Base-by-base conservation (phyloP, 2,888 invertebrate genomes). In the Caenorhabditis sp. region DNA sequence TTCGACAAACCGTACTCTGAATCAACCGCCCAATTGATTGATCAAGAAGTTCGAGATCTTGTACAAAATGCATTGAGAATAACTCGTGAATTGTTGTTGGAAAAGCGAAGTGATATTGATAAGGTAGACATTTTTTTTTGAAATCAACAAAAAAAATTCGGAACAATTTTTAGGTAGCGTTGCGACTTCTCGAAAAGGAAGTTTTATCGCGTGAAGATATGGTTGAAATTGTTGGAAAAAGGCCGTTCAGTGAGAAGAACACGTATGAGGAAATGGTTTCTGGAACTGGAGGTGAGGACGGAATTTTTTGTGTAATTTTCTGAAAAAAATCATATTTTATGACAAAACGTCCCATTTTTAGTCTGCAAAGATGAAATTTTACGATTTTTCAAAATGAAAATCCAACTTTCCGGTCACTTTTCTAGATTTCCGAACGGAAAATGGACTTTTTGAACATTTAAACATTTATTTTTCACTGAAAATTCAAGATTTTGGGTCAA, bases 241-340 rank as follows among this genome's bases (percentile, higher is more conserved):
- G 99, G 81, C 99, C 99, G 0, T 99, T 99, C 92, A 93, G 93
- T 14, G 99, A 99, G 89, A 97, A 97, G 90, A 95, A 97, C 17
- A 97, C 97, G 12, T 99, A 99, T 87, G 99, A 99, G 89, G 94
- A 99, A 88, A 99, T 99, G 89, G 99, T 99, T 0, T 97, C 95
- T 89, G 96, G 95, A 1, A 96, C 95, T 0, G 79, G 79, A 60
- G 75, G 74, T 61, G 54, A 23, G n/a, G n/a, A n/a, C n/a, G n/a
- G n/a, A n/a, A n/a, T n/a, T n/a, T n/a, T n/a, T n/a, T n/a, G n/a
- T n/a, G n/a, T n/a, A n/a, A n/a, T n/a, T n/a, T n/a, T n/a, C n/a
- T n/a, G n/a, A n/a, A n/a, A n/a, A n/a, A n/a, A n/a, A n/a, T n/a
- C n/a, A n/a, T n/a, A n/a, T n/a, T n/a, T n/a, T n/a, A n/a, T n/a